Percentiles rank a stretch among this genome's conserved stretches.
These are phyloP conservation scores for Cryptus viduatorius DNA, from an alignment of 2,888 invertebrate species.

Conservation along the genomic window DNA sequence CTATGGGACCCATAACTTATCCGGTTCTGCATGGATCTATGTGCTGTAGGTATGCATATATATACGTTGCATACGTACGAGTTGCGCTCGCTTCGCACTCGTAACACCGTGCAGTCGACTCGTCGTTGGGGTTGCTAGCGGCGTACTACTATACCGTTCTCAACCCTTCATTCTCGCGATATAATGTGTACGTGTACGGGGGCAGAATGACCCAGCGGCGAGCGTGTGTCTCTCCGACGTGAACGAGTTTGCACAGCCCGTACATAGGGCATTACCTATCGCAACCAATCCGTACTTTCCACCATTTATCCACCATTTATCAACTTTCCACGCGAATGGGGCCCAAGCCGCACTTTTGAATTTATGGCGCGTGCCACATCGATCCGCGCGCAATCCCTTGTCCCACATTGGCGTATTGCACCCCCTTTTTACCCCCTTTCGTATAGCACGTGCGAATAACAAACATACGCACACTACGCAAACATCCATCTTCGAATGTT, in stretches of 20 bases:
- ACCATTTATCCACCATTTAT: no score
- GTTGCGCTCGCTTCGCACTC: conserved; percentile 42
- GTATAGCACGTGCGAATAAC: conserved; percentile 47
- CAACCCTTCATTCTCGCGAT: conserved; percentile 57
- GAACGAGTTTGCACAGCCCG: conserved; percentile 30
- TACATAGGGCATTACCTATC: background rate
- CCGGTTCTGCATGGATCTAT: conserved; percentile 77
- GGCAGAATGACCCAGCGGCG: conserved; percentile 26
- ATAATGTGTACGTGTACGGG: conserved; percentile 47
- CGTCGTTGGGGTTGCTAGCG: conserved; percentile 45
- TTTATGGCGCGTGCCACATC: conserved; percentile 66
- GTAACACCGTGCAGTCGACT: conserved; percentile 54
- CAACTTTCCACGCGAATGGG: conserved; percentile 50
- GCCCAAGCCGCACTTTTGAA: conserved; percentile 61
- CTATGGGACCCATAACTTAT: conserved; percentile 84
- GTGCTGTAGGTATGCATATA: conserved; percentile 60
- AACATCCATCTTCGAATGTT: background rate
- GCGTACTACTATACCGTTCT: conserved; percentile 32
- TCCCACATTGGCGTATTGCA: conserved; percentile 7
- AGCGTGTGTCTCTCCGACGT: conserved; percentile 5
- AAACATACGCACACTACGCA: background rate
- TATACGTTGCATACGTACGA: conserved; percentile 20
- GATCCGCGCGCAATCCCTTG: conserved; percentile 57
- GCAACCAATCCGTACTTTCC: conserved; percentile 29
- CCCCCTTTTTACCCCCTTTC: conserved; percentile 21